These are phyloP conservation scores for Labrus mixtus DNA, from an alignment of 2,113 vertebrate genomes.

Conservation along the genomic window DNA sequence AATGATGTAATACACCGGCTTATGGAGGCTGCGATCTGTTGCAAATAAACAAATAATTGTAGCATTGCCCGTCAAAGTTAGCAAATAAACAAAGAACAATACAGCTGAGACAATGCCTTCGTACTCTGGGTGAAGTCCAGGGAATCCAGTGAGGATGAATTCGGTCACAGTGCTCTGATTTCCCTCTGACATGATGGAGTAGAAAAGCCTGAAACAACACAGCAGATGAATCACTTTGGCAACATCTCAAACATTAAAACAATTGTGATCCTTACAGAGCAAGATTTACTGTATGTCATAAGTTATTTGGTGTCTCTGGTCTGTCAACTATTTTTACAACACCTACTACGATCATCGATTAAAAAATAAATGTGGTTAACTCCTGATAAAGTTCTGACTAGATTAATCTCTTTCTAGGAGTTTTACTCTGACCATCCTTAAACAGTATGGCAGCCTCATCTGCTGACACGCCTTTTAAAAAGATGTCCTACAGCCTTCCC, in stretches of 20 bases:
- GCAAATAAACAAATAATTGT: constrained; percentile 27
- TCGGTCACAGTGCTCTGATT: constrained; percentile 65
- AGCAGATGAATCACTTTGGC: neutral
- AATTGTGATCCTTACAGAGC: neutral
- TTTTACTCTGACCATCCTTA: no score
- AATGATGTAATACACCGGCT: constrained; percentile 68
- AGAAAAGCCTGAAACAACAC: neutral
- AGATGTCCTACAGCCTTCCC: neutral
- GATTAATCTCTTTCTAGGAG: neutral
- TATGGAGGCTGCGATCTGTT: constrained; percentile 64
- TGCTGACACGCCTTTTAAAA: neutral
- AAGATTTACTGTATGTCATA: neutral
- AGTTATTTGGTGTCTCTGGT: no score
- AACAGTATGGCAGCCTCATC: neutral
- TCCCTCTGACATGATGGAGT: constrained; percentile 51
- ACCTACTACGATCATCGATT: no score
- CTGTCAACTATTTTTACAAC: neutral
- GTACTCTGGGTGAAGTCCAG: constrained; percentile 66
- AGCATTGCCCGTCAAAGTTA: constrained; percentile 50
- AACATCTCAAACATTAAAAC: constrained; percentile 1
- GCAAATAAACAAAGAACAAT: constrained; percentile 58
- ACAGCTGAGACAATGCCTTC: constrained; percentile 42
- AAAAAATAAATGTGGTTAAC: neutral
- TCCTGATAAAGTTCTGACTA: neutral
- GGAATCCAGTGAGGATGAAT: constrained; percentile 69